phyloP scores from a whole-genome alignment of 2,113 vertebrate genomes.

The Ailurus styani region DNA sequence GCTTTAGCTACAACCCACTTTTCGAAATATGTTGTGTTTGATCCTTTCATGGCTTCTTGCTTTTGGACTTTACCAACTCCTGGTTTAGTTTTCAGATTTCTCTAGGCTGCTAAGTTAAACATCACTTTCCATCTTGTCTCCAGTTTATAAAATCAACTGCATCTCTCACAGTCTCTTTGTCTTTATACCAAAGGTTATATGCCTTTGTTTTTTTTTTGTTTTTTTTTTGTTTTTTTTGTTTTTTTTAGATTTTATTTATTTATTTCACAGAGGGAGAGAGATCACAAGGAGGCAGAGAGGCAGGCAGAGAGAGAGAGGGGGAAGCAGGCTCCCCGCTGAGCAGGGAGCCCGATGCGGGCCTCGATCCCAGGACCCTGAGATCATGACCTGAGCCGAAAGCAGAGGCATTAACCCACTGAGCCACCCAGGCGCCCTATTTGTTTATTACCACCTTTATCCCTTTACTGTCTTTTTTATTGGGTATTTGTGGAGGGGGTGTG shows the following conservation, averaged over 20 bases:
- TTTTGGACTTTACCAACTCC: neutral
- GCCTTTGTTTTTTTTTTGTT: neutral
- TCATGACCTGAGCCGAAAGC: too few relatives aligned
- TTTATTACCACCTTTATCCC: neutral
- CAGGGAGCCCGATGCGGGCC: too few relatives aligned
- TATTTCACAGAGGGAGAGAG: too few relatives aligned
- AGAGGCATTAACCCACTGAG: too few relatives aligned
- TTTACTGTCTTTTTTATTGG: neutral
- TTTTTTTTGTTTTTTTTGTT: too few relatives aligned
- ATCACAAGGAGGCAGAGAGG: too few relatives aligned
- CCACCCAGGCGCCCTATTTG: too few relatives aligned
- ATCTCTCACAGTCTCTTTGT: neutral
- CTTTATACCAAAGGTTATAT: neutral
- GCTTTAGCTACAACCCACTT: neutral
- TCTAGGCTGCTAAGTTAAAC: neutral
- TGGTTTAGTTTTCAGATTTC: neutral
- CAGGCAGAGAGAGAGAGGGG: too few relatives aligned
- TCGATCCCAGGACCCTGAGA: too few relatives aligned
- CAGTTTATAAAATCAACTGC: neutral
- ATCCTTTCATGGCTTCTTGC: neutral
- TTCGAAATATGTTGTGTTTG: neutral
- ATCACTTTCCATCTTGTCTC: neutral
- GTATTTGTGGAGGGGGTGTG: neutral
- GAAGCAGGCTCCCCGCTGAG: too few relatives aligned
- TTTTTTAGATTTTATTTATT: too few relatives aligned